Evolutionary conservation across 1,140 invertebrate species (phyloP).

Genomic region (Metaphire vulgaris): DNA sequence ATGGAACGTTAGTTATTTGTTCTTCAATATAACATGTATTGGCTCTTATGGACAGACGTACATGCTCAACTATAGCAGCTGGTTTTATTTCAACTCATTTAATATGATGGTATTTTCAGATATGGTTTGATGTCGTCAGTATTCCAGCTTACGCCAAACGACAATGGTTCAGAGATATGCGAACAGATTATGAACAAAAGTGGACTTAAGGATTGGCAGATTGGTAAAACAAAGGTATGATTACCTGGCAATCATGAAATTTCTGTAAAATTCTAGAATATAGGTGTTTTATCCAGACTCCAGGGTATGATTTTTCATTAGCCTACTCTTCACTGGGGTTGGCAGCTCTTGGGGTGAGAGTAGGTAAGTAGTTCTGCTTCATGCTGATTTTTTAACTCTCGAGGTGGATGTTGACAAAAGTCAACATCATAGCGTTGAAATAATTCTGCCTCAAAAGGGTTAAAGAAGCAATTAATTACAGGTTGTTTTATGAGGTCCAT

Average conservation of each 20-base stretch:
- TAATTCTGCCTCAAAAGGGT: too few relatives aligned
- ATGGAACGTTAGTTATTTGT: too few relatives aligned
- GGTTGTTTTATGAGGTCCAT: too few relatives aligned
- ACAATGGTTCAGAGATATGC: constrained; percentile 59
- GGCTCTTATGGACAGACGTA: too few relatives aligned
- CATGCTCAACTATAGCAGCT: too few relatives aligned
- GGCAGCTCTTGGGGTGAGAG: too few relatives aligned
- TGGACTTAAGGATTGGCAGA: constrained; percentile 71
- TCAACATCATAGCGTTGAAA: not conserved
- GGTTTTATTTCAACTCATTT: too few relatives aligned
- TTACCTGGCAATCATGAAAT: not conserved
- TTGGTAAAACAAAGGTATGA: constrained; percentile 64
- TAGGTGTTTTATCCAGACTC: not conserved
- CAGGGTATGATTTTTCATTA: too few relatives aligned
- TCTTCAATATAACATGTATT: too few relatives aligned
- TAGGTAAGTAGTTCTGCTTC: not conserved
- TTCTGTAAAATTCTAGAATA: not conserved
- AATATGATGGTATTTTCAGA: constrained; percentile 17
- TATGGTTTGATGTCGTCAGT: constrained; percentile 18
- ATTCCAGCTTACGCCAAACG: not conserved
- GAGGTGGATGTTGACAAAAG: not conserved
- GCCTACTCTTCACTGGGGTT: too few relatives aligned
- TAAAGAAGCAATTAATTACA: too few relatives aligned
- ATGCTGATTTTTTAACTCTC: not conserved
- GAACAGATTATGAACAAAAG: constrained; percentile 63